Conservation (phyloP, 2,888 invertebrate genomes). For the Oscheius sp. region DNA sequence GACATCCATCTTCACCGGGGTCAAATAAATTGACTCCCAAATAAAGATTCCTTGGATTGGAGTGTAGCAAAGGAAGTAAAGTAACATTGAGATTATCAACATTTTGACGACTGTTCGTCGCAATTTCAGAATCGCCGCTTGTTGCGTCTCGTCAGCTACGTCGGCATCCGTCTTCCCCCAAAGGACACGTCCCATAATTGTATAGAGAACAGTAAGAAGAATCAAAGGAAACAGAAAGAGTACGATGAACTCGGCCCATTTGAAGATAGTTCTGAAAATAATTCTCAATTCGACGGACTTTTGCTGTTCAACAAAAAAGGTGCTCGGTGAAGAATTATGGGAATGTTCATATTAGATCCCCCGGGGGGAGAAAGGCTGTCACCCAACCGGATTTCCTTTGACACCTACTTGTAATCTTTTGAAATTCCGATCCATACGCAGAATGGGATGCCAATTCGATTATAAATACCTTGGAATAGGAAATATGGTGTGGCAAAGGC, state of each 20-base stretch:
- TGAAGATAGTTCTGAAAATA: conserved; percentile 55
- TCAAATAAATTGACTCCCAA: conserved; percentile 48
- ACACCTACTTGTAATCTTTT: conserved; percentile 40
- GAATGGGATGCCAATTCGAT: conserved; percentile 41
- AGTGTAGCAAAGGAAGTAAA: conserved; percentile 75
- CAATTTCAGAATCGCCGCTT: conserved; percentile 55
- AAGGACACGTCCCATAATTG: conserved; percentile 59
- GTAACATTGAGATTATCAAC: conserved; percentile 74
- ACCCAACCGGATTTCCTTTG: not conserved
- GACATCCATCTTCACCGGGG: conserved; percentile 48
- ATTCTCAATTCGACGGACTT: too few relatives aligned
- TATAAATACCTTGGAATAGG: conserved; percentile 49
- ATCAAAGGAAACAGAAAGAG: conserved; percentile 63
- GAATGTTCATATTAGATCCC: not conserved
- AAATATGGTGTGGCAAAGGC: conserved; percentile 58
- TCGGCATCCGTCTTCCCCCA: conserved; percentile 54
- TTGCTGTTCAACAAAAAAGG: not conserved
- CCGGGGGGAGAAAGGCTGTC: too few relatives aligned
- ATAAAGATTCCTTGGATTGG: conserved; percentile 73
- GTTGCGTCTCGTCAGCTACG: conserved; percentile 59
- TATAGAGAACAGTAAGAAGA: conserved; percentile 60
- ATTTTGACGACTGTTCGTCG: conserved; percentile 75
- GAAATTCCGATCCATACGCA: conserved; percentile 56
- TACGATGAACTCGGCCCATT: conserved; percentile 58
- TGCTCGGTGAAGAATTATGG: not conserved